Evolutionary conservation across 2,888 invertebrate species (phyloP), one percentile per base, ranked within the genome.

Genomic region (Agonopterix alstromeriana): DNA sequence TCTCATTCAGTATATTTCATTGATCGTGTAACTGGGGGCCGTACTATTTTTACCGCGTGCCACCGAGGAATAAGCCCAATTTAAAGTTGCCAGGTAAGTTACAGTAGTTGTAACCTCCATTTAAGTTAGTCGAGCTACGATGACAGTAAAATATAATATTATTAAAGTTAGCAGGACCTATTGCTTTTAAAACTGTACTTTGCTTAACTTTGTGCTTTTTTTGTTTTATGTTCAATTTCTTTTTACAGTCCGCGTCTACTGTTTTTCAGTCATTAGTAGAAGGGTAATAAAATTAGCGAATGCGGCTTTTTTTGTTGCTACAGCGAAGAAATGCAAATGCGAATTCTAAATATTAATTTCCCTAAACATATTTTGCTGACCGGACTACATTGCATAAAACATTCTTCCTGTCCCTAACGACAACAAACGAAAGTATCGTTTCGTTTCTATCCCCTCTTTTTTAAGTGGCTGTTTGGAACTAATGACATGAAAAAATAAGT

Each of bases 11-110:
- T 27, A 27, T 27, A 7, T 17, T 27, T 27, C 42, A 10, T 38
- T 8, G 14, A 42, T 44, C 38, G 36, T 27, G 10, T 40, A 10
- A n/a, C 27, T 27, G 27, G 27, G 27, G 27, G 27, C 5, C 27
- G 27, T 27, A 27, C 17, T 14, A 27, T 58, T 54, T 48, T 51
- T 60, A 45, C 51, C 48, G 35, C 43, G 44, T 48, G 42, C 47
- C 48, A 41, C 54, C 36, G 35, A 48, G 48, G 47, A 51, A 46
- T 36, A 51, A 53, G 48, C 51, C 52, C 56, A 56, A 54, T 57
- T 61, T 55, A 50, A 61, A 63, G 62, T 65, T 61, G 47, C 44
- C 53, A 66, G 68, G 70, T 70, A 63, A 61, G 65, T 55, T 43
- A 42, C 44, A 48, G 8, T 46, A 27, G 27, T 27, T 27, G 7